Evolutionary conservation across 2,888 invertebrate species (phyloP).

Genomic region (Phortica okadai): DNA sequence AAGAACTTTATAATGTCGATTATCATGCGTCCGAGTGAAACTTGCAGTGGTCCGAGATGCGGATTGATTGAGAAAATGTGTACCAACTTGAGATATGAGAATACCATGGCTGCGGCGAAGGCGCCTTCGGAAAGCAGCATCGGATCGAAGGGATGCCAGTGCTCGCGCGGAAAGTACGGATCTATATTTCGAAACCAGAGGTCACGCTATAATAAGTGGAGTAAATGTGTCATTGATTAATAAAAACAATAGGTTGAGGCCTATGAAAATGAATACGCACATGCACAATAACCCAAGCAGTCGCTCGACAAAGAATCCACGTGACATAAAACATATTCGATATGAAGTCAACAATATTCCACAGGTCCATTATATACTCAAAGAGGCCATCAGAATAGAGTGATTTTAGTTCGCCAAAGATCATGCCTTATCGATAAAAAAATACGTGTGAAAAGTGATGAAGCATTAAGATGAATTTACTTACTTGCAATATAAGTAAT

Average conservation of each 20-base stretch:
- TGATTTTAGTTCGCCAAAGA: conserved; percentile 94
- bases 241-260: background rate
- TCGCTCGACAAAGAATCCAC: conserved; percentile 91
- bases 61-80: conserved; percentile 98
- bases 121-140: conserved; percentile 94
- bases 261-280: conserved; percentile 78
- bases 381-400: conserved; percentile 93
- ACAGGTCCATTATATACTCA: conserved; percentile 95
- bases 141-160: conserved; percentile 97
- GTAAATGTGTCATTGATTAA: background rate
- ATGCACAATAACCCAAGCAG: conserved; percentile 92
- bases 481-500: conserved; percentile 92
- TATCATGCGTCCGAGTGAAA: conserved; percentile 95
- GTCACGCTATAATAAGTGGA: conserved; percentile 79
- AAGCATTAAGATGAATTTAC: conserved; percentile 56
- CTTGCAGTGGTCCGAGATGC: conserved; percentile 93
- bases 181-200: conserved; percentile 81
- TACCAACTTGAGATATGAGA: conserved; percentile 95
- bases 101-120: conserved; percentile 98
- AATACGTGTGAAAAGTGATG: background rate
- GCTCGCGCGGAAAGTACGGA: conserved; percentile 91
- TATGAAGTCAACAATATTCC: conserved; percentile 99
- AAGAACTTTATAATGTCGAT: conserved; percentile 97
- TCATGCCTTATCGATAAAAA: conserved; percentile 82
- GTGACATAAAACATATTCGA: conserved; percentile 97